Evolutionary conservation across 2,888 invertebrate species (phyloP).

Genomic region (Cerceris rybyensis): DNA sequence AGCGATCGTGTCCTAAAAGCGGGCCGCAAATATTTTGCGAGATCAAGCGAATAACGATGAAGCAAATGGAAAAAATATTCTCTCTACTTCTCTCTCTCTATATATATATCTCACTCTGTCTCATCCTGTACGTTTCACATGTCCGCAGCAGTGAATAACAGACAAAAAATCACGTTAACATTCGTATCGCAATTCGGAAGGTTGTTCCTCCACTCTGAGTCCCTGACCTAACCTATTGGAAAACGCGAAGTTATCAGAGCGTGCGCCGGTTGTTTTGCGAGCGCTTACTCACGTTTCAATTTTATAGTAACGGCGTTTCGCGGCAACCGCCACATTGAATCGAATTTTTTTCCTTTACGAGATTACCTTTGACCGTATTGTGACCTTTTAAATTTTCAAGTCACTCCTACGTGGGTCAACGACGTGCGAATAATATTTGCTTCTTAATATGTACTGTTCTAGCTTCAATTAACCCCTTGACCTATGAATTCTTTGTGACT

Average conservation of each 20-base stretch:
- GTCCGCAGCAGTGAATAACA: slow-evolving; percentile 16
- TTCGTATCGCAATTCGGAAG: slow-evolving; percentile 37
- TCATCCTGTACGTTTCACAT: not conserved
- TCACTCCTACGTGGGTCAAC: not conserved
- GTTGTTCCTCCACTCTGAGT: slow-evolving; percentile 13
- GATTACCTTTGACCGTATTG: slow-evolving; percentile 23
- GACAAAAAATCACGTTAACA: slow-evolving; percentile 22
- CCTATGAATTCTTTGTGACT: too few relatives aligned
- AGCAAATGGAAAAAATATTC: slow-evolving; percentile 4
- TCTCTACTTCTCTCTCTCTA: slow-evolving; percentile 11
- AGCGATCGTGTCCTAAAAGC: not conserved
- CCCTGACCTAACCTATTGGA: slow-evolving; percentile 61
- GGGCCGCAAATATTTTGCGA: slow-evolving; percentile 22
- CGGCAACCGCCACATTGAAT: slow-evolving; percentile 35
- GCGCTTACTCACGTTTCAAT: slow-evolving; percentile 52
- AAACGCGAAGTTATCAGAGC: slow-evolving; percentile 62
- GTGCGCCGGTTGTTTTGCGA: slow-evolving; percentile 53
- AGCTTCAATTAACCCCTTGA: too few relatives aligned
- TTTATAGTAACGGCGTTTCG: slow-evolving; percentile 36
- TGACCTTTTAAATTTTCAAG: slow-evolving; percentile 16
- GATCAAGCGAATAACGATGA: slow-evolving; percentile 15
- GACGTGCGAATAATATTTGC: not conserved
- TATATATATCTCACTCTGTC: too few relatives aligned
- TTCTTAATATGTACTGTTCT: too few relatives aligned
- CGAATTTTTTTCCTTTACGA: slow-evolving; percentile 26